Percentiles rank a stretch among this genome's conserved stretches.
These are phyloP conservation scores for Coptodon rendalli DNA, from an alignment of 2,113 vertebrate species.

Conservation along the genomic window DNA sequence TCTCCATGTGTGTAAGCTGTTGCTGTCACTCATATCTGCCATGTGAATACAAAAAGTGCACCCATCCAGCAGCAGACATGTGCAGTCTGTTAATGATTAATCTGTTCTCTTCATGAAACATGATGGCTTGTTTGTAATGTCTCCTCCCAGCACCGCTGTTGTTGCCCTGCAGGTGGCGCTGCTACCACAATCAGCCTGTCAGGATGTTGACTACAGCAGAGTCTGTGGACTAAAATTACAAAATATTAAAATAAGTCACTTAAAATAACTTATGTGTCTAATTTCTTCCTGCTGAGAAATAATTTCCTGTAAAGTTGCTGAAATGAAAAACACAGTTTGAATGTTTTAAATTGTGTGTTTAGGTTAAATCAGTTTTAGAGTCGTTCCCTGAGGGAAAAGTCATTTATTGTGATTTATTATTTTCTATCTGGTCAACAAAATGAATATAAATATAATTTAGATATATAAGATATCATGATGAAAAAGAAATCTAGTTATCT, in stretches of 20 bases:
- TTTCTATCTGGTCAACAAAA: background rate
- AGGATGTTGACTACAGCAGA: background rate
- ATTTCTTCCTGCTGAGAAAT: background rate
- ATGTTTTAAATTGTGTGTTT: background rate
- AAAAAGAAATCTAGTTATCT: background rate
- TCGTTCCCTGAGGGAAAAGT: fast-evolving
- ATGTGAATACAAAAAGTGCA: background rate
- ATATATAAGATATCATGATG: background rate
- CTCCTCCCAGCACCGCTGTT: background rate
- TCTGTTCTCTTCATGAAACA: background rate
- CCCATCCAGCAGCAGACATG: fast-evolving
- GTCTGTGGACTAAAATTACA: background rate
- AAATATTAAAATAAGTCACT: background rate
- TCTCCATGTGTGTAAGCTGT: background rate
- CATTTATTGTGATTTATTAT: background rate
- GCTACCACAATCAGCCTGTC: background rate
- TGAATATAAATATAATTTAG: background rate
- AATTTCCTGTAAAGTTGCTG: background rate
- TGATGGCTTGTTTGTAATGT: background rate
- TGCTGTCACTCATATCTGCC: background rate
- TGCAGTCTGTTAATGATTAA: background rate
- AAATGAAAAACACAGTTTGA: background rate
- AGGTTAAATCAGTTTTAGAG: background rate
- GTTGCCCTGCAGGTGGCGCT: constrained; percentile 10
- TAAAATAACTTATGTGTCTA: background rate